Conservation (phyloP, 2,888 invertebrate genomes). For the Drosophila recens region DNA sequence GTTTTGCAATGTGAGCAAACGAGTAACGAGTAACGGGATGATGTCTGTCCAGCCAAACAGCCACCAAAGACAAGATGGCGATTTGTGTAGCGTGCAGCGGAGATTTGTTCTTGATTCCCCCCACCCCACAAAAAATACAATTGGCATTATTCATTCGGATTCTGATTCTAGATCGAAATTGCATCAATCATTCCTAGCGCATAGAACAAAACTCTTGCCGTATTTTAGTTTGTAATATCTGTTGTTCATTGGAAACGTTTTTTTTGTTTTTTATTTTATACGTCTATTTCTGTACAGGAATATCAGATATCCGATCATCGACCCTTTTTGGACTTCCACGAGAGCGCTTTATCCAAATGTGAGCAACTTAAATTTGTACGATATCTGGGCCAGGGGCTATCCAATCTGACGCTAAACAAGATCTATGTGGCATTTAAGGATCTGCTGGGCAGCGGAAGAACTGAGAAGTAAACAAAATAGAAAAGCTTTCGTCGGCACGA, state of each 20-base stretch:
- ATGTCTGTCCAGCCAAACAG: constrained; percentile 14
- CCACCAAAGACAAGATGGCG: constrained; percentile 27
- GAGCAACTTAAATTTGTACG: constrained; percentile 85
- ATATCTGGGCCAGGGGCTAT: constrained; percentile 85
- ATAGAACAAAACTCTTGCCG: constrained; percentile 75
- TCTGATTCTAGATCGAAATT: constrained; percentile 55
- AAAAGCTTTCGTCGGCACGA: neutral
- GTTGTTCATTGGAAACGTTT: constrained; percentile 23
- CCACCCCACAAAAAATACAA: constrained; percentile 22
- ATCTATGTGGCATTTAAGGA: constrained; percentile 85
- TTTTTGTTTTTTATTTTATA: constrained; percentile 6
- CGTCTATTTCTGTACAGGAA: constrained; percentile 73
- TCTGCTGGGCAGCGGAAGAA: constrained; percentile 82
- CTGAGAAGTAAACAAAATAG: constrained; percentile 81
- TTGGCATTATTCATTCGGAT: constrained; percentile 53
- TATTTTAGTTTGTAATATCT: neutral
- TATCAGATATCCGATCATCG: constrained; percentile 85
- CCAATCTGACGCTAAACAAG: constrained; percentile 85
- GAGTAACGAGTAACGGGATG: constrained; percentile 35
- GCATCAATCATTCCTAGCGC: constrained; percentile 61
- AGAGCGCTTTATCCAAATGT: constrained; percentile 85
- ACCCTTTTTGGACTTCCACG: constrained; percentile 86
- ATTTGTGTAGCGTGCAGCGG: constrained; percentile 52
- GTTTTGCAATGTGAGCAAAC: constrained; percentile 85
- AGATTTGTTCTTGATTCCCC: constrained; percentile 68